phyloP scores from a whole-genome alignment of 1,140 invertebrate species.

The Chymomyza costata region DNA sequence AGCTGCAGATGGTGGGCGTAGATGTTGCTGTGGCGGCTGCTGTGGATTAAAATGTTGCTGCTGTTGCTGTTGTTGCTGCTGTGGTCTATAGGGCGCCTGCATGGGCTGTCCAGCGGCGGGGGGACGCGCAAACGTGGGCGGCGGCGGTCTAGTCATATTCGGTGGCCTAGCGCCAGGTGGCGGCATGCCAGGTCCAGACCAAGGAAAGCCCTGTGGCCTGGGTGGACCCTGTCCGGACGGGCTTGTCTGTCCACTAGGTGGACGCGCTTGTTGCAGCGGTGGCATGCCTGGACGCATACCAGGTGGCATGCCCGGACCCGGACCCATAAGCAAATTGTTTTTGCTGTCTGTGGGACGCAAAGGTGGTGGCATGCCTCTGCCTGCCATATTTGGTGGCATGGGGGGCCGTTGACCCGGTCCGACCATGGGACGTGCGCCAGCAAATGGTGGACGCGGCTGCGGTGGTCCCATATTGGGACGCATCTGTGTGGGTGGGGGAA shows the following conservation, averaged over 20 bases:
- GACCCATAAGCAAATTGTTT: slow-evolving; percentile 63
- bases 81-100: slow-evolving; percentile 49
- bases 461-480: slow-evolving; percentile 51
- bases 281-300: slow-evolving; percentile 62
- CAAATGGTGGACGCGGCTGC: slow-evolving; percentile 58
- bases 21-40: slow-evolving; percentile 35
- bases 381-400: slow-evolving; percentile 59
- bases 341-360: slow-evolving; percentile 66
- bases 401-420: slow-evolving; percentile 55
- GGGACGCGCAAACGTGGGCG: slow-evolving; percentile 51
- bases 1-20: slow-evolving; percentile 49
- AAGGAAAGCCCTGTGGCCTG: slow-evolving; percentile 60
- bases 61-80: slow-evolving; percentile 80
- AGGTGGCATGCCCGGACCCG: slow-evolving; percentile 31
- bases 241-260: slow-evolving; percentile 52
- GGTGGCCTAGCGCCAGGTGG: slow-evolving; percentile 45
- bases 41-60: slow-evolving; percentile 34
- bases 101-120: slow-evolving; percentile 53
- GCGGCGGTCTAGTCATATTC: slow-evolving; percentile 55
- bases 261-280: slow-evolving; percentile 42
- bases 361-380: slow-evolving; percentile 50
- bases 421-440: slow-evolving; percentile 56
- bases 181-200: slow-evolving; percentile 54
- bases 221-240: slow-evolving; percentile 61
- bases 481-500: slow-evolving; percentile 62